Evolutionary conservation across 2,113 vertebrate species (phyloP), one percentile per base, ranked within the genome.

Genomic region (Paramisgurnus dabryanus): DNA sequence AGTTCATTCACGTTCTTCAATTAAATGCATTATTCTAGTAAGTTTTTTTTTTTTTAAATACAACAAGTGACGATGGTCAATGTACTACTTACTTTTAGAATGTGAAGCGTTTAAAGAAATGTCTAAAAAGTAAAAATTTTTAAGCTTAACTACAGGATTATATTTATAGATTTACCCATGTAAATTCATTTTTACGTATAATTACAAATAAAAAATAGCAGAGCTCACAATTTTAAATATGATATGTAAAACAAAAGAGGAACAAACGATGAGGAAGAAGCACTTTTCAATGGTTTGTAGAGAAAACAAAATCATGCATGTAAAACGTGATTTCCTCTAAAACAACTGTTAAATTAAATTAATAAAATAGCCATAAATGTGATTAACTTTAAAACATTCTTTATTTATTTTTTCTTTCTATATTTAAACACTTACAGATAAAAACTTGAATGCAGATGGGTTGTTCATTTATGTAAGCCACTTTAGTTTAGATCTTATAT

Each of bases 401-500:
- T 60, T 58, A 43, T 12, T 22, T 0, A 0, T 41, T 45, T 60
- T 9, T n/a, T 0, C 63, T 4, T 18, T 39, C 6, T n/a, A 43
- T 17, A 18, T 60, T 43, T 45, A 22, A 72, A 49, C 45, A 57
- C 22, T 17, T 39, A 27, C 34, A 27, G 63, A 13, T 53, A n/a
- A 27, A 73, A 17, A 34, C 27, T 34, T 34, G 27, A 34, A 34
- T 34, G 27, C 27, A 34, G 76, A 49, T 60, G 41, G 53, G n/a
- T 65, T 49, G 9, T n/a, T 47, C 3, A 39, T 76, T 75, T 60
- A 71, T 34, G 49, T 65, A 64, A 79, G 78, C 34, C 11, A 58
- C 39, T 65, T 34, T 12, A 65, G 7, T 57, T 66, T 3, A 69
- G 85, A 80, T 87, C 80, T 86, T 64, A 82, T 87, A 77, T 69